These are phyloP conservation scores for Drosophila subobscura DNA, from an alignment of 1,140 invertebrate genomes.

Conservation along the genomic window DNA sequence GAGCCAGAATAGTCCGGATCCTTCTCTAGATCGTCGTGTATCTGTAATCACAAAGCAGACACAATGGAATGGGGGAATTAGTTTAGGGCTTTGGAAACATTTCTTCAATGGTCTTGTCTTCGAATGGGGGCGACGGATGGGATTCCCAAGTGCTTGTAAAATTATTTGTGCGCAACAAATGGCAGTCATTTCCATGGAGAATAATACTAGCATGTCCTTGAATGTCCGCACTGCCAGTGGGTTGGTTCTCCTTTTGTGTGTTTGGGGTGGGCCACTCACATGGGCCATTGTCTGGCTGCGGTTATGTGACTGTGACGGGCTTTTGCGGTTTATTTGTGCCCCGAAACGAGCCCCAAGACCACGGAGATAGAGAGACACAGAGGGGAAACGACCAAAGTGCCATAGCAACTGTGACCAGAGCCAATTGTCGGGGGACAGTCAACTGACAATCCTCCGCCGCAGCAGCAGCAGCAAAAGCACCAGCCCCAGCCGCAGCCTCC, in stretches of 20 bases:
- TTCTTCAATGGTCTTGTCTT: too few relatives aligned
- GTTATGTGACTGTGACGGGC: constrained; percentile 44
- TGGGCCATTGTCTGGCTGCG: constrained; percentile 65
- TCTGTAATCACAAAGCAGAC: constrained; percentile 61
- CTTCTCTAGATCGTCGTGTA: constrained; percentile 85
- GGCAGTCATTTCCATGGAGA: constrained; percentile 66
- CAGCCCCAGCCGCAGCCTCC: constrained; percentile 27
- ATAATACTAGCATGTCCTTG: constrained; percentile 71
- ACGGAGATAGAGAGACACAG: constrained; percentile 1
- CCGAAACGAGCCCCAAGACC: constrained; percentile 39
- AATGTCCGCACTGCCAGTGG: constrained; percentile 19
- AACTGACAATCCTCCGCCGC: constrained; percentile 36
- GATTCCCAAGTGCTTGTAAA: too few relatives aligned
- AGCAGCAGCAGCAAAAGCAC: not conserved
- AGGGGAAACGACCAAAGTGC: constrained; percentile 11
- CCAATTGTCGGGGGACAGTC: constrained; percentile 59
- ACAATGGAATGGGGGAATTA: not conserved
- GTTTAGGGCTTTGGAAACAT: too few relatives aligned
- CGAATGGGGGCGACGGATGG: too few relatives aligned
- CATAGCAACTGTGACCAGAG: constrained; percentile 72
- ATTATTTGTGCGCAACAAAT: constrained; percentile 62
- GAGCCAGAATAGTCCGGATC: constrained; percentile 89
- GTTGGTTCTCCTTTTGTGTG: too few relatives aligned
- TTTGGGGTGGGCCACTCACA: constrained; percentile 36
- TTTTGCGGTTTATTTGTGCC: constrained; percentile 67